Evolutionary conservation across 2,797 vertebrate species (phyloP), one percentile per base, ranked within the genome.

Genomic region (Coregonus sp.): DNA sequence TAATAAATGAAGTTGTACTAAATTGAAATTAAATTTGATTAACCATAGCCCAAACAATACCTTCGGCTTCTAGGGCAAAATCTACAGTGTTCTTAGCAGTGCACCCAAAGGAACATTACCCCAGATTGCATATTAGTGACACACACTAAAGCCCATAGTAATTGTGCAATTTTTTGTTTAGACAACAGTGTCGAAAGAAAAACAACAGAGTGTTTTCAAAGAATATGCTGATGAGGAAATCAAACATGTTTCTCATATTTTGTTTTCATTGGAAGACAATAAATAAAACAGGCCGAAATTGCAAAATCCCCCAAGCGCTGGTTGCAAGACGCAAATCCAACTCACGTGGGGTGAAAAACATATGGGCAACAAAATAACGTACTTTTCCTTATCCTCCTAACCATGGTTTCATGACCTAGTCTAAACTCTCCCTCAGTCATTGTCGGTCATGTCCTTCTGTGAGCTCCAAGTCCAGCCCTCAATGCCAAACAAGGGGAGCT

Each of bases 201-300:
- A 56, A 56, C 52, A 56, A 56, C 5, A 20, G 33, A 25, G 50
- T 68, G 12, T 50, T 77, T 80, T 85, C 47, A 0, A 72, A 5
- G 76, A 40, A 72, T 68, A 75, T 52, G 59, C 76, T 80, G 68
- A 56, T 56, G 31, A 70, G 76, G 31, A 76, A 75, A 77, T 54
- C 11, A 4, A 80, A 80, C 31, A 72, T 52, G 40, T 47, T 70
- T 52, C 33, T 78, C 20, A 56, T 72, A 66, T 7, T 25, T 15
- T 76, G 72, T 71, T 75, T 81, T 82, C 66, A 77, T 79, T 75
- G 52, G n/a, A 80, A 59, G 61, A 81, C 15, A 2, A 74, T 78
- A 67, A 50, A 51, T 66, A 72, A 15, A 47, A 47, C 40, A 11
- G 40, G 11, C 40, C 40, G 2, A 65, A 4, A 77, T 75, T 77